phyloP scores from a whole-genome alignment of 2,888 invertebrate genomes.

The Hydrotaea diabolus region DNA sequence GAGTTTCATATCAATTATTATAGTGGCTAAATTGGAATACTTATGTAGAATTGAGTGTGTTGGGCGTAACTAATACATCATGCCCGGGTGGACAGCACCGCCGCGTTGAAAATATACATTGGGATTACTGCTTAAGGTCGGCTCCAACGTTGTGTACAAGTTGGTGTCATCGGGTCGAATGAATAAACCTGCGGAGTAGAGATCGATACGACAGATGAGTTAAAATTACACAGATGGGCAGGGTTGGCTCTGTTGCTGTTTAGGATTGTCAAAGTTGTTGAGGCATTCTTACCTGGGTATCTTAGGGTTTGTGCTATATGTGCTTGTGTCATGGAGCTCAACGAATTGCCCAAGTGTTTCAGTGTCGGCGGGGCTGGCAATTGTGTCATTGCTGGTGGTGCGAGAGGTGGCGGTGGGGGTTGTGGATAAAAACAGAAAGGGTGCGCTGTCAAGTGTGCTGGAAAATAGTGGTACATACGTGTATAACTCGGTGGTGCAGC shows the following conservation, averaged over 20 bases:
- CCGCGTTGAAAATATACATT: slow-evolving; percentile 94
- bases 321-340: slow-evolving; percentile 76
- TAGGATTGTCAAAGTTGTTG: not conserved
- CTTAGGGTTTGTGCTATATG: slow-evolving; percentile 81
- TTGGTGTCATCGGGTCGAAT: slow-evolving; percentile 90
- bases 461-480: slow-evolving; percentile 84
- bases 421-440: slow-evolving; percentile 81
- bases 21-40: not conserved
- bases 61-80: slow-evolving; percentile 91
- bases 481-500: slow-evolving; percentile 84
- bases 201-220: slow-evolving; percentile 10
- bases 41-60: not conserved
- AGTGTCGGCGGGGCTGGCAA: slow-evolving; percentile 79
- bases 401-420: slow-evolving; percentile 77
- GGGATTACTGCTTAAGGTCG: slow-evolving; percentile 93
- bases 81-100: slow-evolving; percentile 91
- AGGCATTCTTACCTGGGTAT: slow-evolving; percentile 80
- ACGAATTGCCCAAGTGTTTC: slow-evolving; percentile 76
- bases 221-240: slow-evolving; percentile 9
- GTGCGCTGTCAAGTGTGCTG: slow-evolving; percentile 82
- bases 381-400: slow-evolving; percentile 76
- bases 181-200: slow-evolving; percentile 84
- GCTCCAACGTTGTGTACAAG: slow-evolving; percentile 92
- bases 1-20: not conserved
- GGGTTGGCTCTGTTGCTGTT: not conserved